phyloP scores from a whole-genome alignment of 2,888 invertebrate genomes.

The Parapristionchus giblindavisi region DNA sequence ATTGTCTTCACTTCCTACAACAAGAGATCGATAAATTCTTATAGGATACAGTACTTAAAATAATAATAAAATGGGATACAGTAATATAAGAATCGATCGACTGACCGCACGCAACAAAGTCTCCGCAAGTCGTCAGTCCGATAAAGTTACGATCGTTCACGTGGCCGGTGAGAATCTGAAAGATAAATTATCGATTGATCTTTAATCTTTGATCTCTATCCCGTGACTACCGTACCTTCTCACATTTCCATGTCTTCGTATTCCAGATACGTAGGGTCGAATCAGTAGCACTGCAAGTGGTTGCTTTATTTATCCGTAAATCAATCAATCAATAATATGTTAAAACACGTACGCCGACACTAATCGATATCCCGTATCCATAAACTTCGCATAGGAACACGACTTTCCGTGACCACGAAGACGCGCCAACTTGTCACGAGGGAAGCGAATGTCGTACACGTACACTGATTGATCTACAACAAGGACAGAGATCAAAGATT shows the following conservation, averaged over 20 bases:
- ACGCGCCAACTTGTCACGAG: slow-evolving; percentile 82
- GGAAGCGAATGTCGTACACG: slow-evolving; percentile 89
- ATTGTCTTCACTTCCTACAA: too few species aligned
- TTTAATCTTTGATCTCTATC: too few species aligned
- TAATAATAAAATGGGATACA: background rate
- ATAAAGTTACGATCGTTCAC: slow-evolving; percentile 95
- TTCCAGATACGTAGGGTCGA: slow-evolving; percentile 90
- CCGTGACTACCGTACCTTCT: slow-evolving; percentile 75
- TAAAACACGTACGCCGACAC: slow-evolving; percentile 79
- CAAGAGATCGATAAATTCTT: too few species aligned
- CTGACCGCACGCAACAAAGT: slow-evolving; percentile 87
- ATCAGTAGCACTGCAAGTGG: slow-evolving; percentile 81
- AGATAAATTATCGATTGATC: too few species aligned
- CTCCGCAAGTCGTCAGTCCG: slow-evolving; percentile 88
- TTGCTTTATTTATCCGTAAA: background rate
- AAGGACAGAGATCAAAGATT: background rate
- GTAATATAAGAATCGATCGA: slow-evolving; percentile 12
- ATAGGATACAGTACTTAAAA: too few species aligned
- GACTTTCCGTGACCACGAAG: slow-evolving; percentile 91
- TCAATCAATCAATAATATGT: background rate
- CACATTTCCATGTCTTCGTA: slow-evolving; percentile 78
- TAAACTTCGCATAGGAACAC: slow-evolving; percentile 91
- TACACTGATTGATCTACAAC: slow-evolving; percentile 87
- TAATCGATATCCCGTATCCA: slow-evolving; percentile 79
- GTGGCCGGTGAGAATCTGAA: slow-evolving; percentile 81